Conservation (phyloP, 2,797 vertebrate genomes). For the Setipinna tenuifilis region DNA sequence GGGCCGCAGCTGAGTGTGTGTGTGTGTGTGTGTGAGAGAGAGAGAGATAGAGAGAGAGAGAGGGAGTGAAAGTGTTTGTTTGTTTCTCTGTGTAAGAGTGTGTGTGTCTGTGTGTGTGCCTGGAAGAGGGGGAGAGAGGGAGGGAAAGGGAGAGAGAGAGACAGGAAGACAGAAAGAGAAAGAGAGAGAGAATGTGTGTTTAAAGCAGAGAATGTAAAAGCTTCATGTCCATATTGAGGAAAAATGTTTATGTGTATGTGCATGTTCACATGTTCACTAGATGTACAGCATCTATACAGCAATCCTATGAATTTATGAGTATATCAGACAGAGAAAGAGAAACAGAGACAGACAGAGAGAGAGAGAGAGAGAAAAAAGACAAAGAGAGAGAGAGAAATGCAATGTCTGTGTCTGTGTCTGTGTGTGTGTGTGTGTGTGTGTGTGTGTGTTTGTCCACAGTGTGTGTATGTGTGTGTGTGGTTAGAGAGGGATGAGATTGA, state of each 20-base stretch:
- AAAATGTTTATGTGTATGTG: not conserved
- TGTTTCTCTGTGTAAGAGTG: not conserved
- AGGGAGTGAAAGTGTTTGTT: not conserved
- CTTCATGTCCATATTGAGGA: not conserved
- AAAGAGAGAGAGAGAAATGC: not conserved
- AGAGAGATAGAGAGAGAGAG: not conserved
- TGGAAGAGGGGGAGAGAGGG: not conserved
- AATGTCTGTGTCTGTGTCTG: not conserved
- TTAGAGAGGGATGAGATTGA: no score
- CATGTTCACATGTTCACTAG: not conserved
- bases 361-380: not conserved
- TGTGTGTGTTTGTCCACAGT: no score
- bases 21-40: not conserved
- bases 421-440: no score
- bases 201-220: not conserved
- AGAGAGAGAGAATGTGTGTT: not conserved
- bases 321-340: not conserved
- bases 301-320: not conserved
- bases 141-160: not conserved
- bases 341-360: not conserved
- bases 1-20: slow-evolving; percentile 14
- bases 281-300: no score
- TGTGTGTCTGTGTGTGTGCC: not conserved
- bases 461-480: no score
- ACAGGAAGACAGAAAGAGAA: not conserved